phyloP scores from a whole-genome alignment of 2,888 invertebrate species.

The Chrysolina oricalcia region DNA sequence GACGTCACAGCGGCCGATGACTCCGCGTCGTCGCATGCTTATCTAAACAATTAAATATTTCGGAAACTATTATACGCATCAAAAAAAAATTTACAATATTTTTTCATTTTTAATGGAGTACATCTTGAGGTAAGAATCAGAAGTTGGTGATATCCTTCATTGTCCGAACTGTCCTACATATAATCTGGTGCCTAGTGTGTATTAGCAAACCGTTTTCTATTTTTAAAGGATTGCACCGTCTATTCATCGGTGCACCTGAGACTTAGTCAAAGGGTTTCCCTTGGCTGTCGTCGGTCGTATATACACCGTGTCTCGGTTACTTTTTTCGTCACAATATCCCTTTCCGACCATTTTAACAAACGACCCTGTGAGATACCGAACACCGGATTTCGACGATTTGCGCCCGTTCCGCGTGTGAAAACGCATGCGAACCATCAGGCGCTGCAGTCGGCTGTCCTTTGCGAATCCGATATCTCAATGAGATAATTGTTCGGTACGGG shows the following conservation, averaged over 20 bases:
- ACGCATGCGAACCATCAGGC: slow-evolving; percentile 19
- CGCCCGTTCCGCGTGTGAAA: slow-evolving; percentile 29
- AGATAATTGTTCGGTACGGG: slow-evolving; percentile 36
- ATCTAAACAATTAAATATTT: no score
- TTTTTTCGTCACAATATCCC: slow-evolving; percentile 17
- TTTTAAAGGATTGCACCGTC: not conserved
- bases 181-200: no score
- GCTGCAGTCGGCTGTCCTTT: slow-evolving; percentile 39
- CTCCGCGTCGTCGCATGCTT: no score
- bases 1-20: no score
- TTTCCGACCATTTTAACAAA: not conserved
- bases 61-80: no score
- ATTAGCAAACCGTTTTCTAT: no score
- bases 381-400: slow-evolving; percentile 45
- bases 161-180: no score
- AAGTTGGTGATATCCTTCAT: no score
- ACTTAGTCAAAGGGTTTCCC: not conserved
- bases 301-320: not conserved
- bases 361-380: slow-evolving; percentile 41
- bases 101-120: no score
- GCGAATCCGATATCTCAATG: slow-evolving; percentile 39
- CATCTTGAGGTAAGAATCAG: no score
- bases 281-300: not conserved
- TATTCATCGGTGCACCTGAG: not conserved
- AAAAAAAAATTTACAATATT: no score